phyloP scores from a whole-genome alignment of 2,888 invertebrate species.

The Drosophila koepferae region DNA sequence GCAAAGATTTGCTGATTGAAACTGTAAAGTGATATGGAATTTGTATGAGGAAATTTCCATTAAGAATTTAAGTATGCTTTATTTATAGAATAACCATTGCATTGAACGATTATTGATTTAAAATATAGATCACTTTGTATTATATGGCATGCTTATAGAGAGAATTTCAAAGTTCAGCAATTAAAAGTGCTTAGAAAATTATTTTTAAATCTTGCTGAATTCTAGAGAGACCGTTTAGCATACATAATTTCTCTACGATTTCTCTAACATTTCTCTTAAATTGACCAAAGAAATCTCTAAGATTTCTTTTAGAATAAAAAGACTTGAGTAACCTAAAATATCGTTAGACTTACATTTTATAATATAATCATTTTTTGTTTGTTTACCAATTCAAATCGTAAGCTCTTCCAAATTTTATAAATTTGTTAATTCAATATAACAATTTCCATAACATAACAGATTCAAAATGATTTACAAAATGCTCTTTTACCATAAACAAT shows the following conservation, averaged over 20 bases:
- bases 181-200: not conserved
- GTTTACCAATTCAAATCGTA: too few relatives aligned
- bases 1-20: constrained; percentile 28
- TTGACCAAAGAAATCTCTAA: not conserved
- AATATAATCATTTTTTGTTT: too few relatives aligned
- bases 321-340: not conserved
- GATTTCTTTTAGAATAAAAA: not conserved
- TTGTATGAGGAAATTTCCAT: constrained; percentile 24
- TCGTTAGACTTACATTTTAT: not conserved
- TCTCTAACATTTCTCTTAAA: not conserved
- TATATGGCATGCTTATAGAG: not conserved
- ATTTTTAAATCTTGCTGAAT: not conserved
- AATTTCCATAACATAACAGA: not conserved
- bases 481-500: constrained; percentile 13
- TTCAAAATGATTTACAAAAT: constrained; percentile 20
- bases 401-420: not conserved
- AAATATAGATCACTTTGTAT: not conserved
- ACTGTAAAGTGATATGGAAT: constrained; percentile 40
- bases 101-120: not conserved
- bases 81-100: constrained; percentile 1
- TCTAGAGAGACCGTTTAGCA: not conserved
- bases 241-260: not conserved
- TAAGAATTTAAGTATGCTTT: constrained; percentile 1
- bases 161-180: not conserved
- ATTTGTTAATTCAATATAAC: too few relatives aligned